Percentiles rank a stretch among this genome's conserved stretches.
phyloP scores from a whole-genome alignment of 2,888 invertebrate genomes.

The Plusia festucae region DNA sequence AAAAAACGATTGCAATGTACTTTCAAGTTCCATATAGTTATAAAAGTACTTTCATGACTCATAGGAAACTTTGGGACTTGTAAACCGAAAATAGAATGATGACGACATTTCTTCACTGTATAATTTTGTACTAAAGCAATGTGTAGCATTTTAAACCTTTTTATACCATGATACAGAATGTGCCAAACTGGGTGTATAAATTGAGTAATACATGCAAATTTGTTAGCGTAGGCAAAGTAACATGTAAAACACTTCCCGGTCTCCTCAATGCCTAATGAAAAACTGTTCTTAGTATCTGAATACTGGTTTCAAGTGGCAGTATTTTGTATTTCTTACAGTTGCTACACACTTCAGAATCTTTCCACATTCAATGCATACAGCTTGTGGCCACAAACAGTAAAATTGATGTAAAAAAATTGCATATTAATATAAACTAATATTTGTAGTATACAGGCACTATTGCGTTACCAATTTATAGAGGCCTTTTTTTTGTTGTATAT shows the following conservation, averaged over 20 bases:
- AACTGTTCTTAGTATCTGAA: constrained; percentile 1
- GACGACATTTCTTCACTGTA: not conserved
- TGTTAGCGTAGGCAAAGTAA: not conserved
- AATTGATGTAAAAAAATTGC: too few relatives aligned
- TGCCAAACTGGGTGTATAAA: not conserved
- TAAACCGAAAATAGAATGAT: not conserved
- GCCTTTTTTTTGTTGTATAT: too few relatives aligned
- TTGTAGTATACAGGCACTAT: too few relatives aligned
- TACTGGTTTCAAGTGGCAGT: not conserved
- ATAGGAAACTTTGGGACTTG: not conserved
- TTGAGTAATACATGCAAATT: constrained; percentile 4
- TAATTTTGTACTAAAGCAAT: constrained; percentile 4
- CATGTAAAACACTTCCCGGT: constrained; percentile 2
- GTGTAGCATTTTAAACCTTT: constrained; percentile 4
- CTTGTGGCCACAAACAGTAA: too few relatives aligned
- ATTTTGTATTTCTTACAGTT: too few relatives aligned
- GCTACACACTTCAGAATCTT: too few relatives aligned
- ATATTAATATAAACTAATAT: too few relatives aligned
- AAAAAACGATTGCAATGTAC: not conserved
- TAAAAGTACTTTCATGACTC: not conserved
- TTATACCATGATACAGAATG: not conserved
- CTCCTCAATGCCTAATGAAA: not conserved
- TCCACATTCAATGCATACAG: too few relatives aligned
- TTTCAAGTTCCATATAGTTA: constrained; percentile 5
- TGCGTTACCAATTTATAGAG: too few relatives aligned